phyloP scores from a whole-genome alignment of 2,888 invertebrate genomes.

The Drosophila paracracens region DNA sequence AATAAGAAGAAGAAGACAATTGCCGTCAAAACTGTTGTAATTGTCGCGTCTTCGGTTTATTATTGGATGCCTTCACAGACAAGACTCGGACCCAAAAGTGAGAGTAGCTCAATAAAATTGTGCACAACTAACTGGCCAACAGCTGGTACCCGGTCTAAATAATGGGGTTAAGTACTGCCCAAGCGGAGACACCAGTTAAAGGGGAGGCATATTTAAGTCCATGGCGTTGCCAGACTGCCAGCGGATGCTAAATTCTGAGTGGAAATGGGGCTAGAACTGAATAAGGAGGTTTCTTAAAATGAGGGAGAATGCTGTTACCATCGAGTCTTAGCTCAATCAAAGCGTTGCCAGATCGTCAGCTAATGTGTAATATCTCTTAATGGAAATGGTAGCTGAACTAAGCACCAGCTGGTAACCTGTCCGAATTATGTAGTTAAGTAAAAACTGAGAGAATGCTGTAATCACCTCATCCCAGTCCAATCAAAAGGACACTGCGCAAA shows the following conservation, averaged over 20 bases:
- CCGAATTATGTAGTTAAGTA: neutral
- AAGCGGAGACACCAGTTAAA: neutral
- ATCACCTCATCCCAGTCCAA: neutral
- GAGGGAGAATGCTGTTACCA: neutral
- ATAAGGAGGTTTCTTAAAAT: neutral
- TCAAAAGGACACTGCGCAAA: neutral
- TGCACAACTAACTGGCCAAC: neutral
- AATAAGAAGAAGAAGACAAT: constrained; percentile 8
- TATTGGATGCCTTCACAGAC: constrained; percentile 9
- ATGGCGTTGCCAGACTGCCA: neutral
- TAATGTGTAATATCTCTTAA: too few relatives aligned
- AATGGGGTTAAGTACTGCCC: neutral
- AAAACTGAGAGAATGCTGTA: neutral
- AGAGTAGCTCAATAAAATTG: neutral
- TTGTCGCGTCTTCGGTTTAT: constrained; percentile 35
- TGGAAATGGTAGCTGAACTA: neutral
- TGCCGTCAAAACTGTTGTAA: constrained; percentile 29
- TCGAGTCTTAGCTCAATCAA: neutral
- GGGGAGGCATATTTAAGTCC: neutral
- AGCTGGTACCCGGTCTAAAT: neutral
- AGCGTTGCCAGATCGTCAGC: neutral
- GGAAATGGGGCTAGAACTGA: neutral
- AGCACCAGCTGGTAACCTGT: neutral
- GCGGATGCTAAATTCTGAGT: neutral
- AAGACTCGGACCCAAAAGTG: neutral